Evolutionary conservation across 2,797 vertebrate species (phyloP).

Genomic region (Danio albolineatus): DNA sequence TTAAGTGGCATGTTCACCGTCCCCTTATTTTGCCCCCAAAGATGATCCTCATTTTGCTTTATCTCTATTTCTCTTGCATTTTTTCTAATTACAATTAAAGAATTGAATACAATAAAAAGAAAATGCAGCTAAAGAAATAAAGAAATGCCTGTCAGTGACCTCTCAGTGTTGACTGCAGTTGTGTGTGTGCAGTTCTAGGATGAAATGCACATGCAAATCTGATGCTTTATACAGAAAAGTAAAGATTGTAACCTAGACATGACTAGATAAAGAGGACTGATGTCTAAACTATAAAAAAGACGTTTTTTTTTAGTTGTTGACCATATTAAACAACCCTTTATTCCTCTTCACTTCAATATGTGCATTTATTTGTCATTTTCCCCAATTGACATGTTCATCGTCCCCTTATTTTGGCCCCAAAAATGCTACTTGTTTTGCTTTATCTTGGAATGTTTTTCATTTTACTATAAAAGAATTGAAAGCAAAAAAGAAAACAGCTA

Average conservation of each 20-base stretch:
- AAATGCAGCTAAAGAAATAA: too few species aligned
- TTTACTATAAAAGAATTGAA: too few species aligned
- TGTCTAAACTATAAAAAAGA: neutral
- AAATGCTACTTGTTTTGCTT: neutral
- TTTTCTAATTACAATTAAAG: too few species aligned
- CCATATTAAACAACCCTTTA: neutral
- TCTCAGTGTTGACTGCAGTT: neutral
- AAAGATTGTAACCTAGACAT: neutral
- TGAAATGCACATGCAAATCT: neutral
- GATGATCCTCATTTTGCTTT: too few species aligned
- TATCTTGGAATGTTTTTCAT: neutral
- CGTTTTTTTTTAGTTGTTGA: too few species aligned
- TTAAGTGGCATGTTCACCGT: too few species aligned
- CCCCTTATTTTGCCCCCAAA: too few species aligned
- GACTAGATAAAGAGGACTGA: neutral
- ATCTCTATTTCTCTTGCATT: too few species aligned
- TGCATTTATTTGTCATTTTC: neutral
- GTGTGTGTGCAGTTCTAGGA: neutral
- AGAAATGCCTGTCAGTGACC: too few species aligned
- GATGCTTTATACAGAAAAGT: neutral
- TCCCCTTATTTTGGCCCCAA: neutral
- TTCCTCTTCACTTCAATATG: neutral
- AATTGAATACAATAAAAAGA: too few species aligned
- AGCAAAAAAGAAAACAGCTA: too few species aligned
- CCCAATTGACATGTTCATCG: neutral